Evolutionary conservation across 1,140 invertebrate species (phyloP), one percentile per base, ranked within the genome.

Genomic region (Diorhabda carinulata): DNA sequence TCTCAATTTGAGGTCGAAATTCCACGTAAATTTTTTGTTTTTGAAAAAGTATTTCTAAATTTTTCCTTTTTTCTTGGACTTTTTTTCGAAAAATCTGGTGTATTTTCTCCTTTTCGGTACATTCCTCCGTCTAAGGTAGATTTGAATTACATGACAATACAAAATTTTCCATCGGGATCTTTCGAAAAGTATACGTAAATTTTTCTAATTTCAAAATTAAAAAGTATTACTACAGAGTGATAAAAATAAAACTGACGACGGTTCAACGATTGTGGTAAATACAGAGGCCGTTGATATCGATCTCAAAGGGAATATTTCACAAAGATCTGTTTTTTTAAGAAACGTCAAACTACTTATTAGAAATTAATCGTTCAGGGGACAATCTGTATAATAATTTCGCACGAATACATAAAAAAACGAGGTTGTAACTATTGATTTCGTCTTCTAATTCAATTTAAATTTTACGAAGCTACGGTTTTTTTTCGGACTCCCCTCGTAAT

Each of bases 251-350:
- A 71, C 68, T 72, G 75, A 67, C 64, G 70, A 69, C 65, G 69
- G 73, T 70, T 65, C 42, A 64, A 60, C 47, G n/a, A 52, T 52
- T 59, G 64, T 64, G 68, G 64, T 60, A 58, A 7, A 56, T 47
- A n/a, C 10, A 9, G 10, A 62, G 68, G 25, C 58, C 64, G 56
- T 52, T 44, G 56, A 8, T 52, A 61, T 78, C 76, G 77, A 81
- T 79, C 78, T 81, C 77, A 78, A 74, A 72, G 71, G 72, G 77
- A 78, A 73, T 74, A 76, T 68, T 79, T 78, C 72, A 78, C 72
- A 78, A 78, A 81, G 78, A 81, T 80, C 78, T 81, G 78, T 81
- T 78, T 78, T 78, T 80, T 76, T 25, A 25, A 25, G 25, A 25
- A 25, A 25, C 25, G 25, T 25, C 25, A 25, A 25, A 25, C 25